Evolutionary conservation across 1,140 invertebrate species (phyloP), one percentile per base, ranked within the genome.

Genomic region (Bombus sibiricus): DNA sequence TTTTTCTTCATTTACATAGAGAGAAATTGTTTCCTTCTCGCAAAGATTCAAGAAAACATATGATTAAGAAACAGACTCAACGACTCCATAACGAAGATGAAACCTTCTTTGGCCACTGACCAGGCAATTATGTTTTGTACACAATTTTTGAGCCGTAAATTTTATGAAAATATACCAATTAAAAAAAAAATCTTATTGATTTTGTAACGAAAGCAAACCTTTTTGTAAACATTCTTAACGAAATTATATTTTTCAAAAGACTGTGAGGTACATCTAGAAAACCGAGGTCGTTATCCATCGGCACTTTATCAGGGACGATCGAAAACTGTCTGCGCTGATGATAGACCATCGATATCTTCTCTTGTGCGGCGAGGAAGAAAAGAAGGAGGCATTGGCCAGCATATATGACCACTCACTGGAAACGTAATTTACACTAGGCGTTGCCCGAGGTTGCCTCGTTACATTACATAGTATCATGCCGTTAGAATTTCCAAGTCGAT

Each of bases 321-420:
- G 66, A 68, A 37, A 69, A 78, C 47, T 25, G 43, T 85, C 53
- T 64, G 28, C 64, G 71, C 59, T 78, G 87, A 85, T 89, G 57
- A 89, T 71, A 71, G 74, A 76, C 80, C 76, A 83, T 53, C 68
- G 79, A 75, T 76, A 62, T 68, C 47, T 76, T 80, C 41, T n/a
- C 25, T 37, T 28, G 64, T 18, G 64, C 64, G 8, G 37, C 41
- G 64, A 83, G 85, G 47, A 83, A 81, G 75, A 86, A 77, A 89
- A 82, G 81, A 83, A 85, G 84, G 43, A 92, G 91, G 91, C 92
- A 91, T 91, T 92, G 91, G 84, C 87, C 92, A 92, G 89, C 92
- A 92, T 88, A 93, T 93, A 93, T 94, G 92, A 92, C 79, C 93
- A 93, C 83, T 93, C 82, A 93, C 89, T 92, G 93, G 93, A 94